Base-by-base conservation (phyloP, 23 tunicate species). In the Oikopleura vanhoeffeni region DNA sequence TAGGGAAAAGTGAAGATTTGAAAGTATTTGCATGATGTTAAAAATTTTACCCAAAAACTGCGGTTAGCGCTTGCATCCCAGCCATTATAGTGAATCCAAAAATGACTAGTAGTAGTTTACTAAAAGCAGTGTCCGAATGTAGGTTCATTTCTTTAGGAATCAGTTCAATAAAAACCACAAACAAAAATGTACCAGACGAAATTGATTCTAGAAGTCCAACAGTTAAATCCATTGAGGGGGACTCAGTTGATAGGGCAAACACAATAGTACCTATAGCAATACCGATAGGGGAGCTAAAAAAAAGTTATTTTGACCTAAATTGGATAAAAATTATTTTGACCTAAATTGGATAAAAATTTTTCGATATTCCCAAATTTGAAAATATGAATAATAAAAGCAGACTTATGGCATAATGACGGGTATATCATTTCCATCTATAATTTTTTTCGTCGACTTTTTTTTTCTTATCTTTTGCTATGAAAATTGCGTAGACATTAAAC, bases 81-180 rank as follows among this genome's bases (percentile, higher is more conserved):
- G 91, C 88, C 88, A 89, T 89, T 33, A 76, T 33, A 1, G 86
- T 67, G 83, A 89, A 89, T 3, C 91, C 91, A 32, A 76, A 49
- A 41, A 49, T 49, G 60, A 49, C 60, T 49, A 49, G 18, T 18
- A 49, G 18, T 8, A 49, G 18, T 49, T 8, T 49, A 8, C 18
- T 49, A 8, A 49, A 49, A 8, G 60, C 60, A 49, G 8, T 18
- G 8, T 49, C 18, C 8, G 60, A 8, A 49, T 49, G 60, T 8
- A 49, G 60, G 60, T 49, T 18, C 60, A 49, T 49, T 49, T 18
- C 60, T 18, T 49, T 49, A 49, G 60, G 60, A 8, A 49, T 18
- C 60, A 49, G 60, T 49, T 49, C 60, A 8, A 49, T 49, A 18
- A 49, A 49, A 49, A 49, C 60, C 18, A 49, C 60, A 49, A 49